These are phyloP conservation scores for Philopotamus ludificatus DNA, from an alignment of 1,140 invertebrate genomes.

Conservation along the genomic window DNA sequence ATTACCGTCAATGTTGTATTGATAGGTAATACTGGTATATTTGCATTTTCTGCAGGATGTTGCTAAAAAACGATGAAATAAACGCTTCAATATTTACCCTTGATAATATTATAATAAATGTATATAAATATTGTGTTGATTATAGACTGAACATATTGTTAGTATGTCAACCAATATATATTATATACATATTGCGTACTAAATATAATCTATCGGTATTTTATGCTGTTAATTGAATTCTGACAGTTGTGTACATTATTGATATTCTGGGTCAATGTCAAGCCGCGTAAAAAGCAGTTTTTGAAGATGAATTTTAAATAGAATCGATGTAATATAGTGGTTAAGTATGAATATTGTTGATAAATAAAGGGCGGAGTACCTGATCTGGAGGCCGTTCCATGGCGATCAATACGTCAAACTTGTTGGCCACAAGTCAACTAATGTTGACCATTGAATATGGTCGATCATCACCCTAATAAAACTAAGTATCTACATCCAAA, in stretches of 20 bases:
- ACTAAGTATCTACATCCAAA: too few species aligned
- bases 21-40: slow-evolving; percentile 18
- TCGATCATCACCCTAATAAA: too few species aligned
- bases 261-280: too few species aligned
- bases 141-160: not conserved
- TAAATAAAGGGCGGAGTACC: too few species aligned
- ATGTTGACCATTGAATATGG: too few species aligned
- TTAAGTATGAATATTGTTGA: too few species aligned
- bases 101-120: not conserved
- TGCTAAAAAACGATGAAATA: not conserved
- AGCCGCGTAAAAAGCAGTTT: too few species aligned
- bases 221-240: too few species aligned
- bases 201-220: not conserved
- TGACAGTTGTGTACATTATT: too few species aligned
- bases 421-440: not conserved
- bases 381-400: slow-evolving; percentile 1
- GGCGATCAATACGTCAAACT: slow-evolving; percentile 1
- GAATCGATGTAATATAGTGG: too few species aligned
- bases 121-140: not conserved
- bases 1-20: slow-evolving; percentile 30
- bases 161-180: not conserved
- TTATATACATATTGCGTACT: not conserved
- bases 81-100: too few species aligned
- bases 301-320: too few species aligned
- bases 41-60: slow-evolving; percentile 15